Evolutionary conservation across 2,888 invertebrate genomes (phyloP), one percentile per base, ranked within the genome.

Genomic region (Sphinx pinastri): DNA sequence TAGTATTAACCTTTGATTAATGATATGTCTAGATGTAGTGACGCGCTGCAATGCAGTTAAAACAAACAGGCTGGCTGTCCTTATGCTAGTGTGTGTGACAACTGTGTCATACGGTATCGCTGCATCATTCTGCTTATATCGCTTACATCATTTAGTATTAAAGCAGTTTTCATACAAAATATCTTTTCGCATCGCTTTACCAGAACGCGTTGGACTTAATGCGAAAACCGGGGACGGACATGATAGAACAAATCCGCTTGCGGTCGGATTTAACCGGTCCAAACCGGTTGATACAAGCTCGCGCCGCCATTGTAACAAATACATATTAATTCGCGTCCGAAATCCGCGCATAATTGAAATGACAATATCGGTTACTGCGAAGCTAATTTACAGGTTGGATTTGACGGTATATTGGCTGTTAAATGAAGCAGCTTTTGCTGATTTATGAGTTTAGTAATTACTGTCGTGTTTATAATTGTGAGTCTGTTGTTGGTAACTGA

Each of bases 361-460:
- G 78, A 78, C 79, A 80, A 82, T 80, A 81, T 81, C 76, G 79
- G 83, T 78, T 78, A 77, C 76, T 73, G 76, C 74, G 75, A 49
- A 81, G 77, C 81, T 84, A 85, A 86, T 86, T 84, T 84, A 83
- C 80, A 77, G 75, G 79, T 81, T 77, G 77, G 76, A 80, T 84
- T 81, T 83, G 81, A 83, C 80, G 77, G 81, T 76, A 78, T 75
- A 79, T 80, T 80, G 80, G 71, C 75, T 78, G 78, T 79, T 82
- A 79, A 84, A 82, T 84, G 80, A 81, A 83, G 79, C 79, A 75
- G 74, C 76, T 70, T 77, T 79, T 73, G 79, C 73, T 83, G 82
- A 86, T 88, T 87, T 84, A 86, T 76, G 70, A 72, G 68, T 70
- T 71, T 54, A 38, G 31, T 13, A 67, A 67, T 67, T 51, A 31